Conservation (phyloP, 2,888 invertebrate species). For the Drosophila nr. medialis region DNA sequence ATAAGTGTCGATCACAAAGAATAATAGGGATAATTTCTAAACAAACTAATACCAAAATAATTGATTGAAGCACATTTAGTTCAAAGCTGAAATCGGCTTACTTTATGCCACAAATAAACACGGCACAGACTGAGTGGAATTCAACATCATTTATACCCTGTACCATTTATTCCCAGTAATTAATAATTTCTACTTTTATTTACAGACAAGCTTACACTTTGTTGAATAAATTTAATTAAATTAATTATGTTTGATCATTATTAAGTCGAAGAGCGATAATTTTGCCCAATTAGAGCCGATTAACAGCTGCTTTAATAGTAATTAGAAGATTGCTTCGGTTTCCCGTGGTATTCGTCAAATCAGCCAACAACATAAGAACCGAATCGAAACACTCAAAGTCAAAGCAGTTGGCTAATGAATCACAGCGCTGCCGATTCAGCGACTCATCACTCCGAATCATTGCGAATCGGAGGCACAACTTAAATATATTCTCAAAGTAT, state of each 20-base stretch:
- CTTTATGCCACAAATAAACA: background rate
- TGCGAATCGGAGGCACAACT: background rate
- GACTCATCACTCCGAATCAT: slow-evolving; percentile 35
- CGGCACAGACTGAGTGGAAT: background rate
- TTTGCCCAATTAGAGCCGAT: background rate
- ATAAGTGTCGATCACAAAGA: background rate
- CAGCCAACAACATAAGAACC: background rate
- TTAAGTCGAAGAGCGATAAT: background rate
- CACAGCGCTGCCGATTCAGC: slow-evolving; percentile 59
- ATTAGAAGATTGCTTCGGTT: background rate
- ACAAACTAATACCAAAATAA: background rate
- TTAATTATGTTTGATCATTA: background rate
- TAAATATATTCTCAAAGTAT: background rate
- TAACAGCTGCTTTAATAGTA: background rate
- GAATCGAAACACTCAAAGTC: slow-evolving; percentile 26
- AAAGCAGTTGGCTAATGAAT: slow-evolving; percentile 61
- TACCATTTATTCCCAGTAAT: background rate
- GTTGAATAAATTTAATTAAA: no score
- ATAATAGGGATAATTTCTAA: background rate
- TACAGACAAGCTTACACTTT: no score
- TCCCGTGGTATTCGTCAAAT: background rate
- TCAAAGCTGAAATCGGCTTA: background rate
- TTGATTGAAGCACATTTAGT: background rate
- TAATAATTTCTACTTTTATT: no score
- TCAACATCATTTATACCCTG: background rate